Evolutionary conservation across 2,797 vertebrate genomes (phyloP), one percentile per base, ranked within the genome.

Genomic region (Myotis pilosus): DNA sequence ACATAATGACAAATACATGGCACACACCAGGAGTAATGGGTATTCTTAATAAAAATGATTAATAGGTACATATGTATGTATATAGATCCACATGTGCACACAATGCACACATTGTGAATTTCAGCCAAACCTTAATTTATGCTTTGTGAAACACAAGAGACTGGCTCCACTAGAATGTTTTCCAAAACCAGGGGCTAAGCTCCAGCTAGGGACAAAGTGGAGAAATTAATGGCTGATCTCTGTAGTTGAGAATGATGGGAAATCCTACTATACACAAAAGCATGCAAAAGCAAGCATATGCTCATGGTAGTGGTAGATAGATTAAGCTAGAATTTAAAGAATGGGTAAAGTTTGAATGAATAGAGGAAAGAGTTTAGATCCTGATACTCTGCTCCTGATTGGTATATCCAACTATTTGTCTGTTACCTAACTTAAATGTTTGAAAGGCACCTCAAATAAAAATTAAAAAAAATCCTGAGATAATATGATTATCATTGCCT

Each of bases 61-160:
- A 84, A 76, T 72, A 94, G 28, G 47, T 44, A 72, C 22, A 30
- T 55, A n/a, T 64, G 17, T 89, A 80, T 38, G 13, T 89, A 38
- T 13, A 72, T 57, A 44, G 44, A 51, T 28, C 23, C 44, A 76
- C 55, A 89, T 88, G 38, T 60, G 11, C 30, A 82, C 6, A 82
- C 8, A 36, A 38, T 53, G 13, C 30, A 82, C 10, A 86, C 11
- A 36, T 19, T 89, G 28, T 72, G 16, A 76, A 23, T 44, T 92
- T 83, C 68, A 57, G 71, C 28, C 62, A 49, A 28, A 82, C 10
- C 17, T 84, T 95, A 92, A 92, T 62, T 84, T 94, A 80, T 90
- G 15, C 30, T 95, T 91, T 90, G 36, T 92, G 74, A 94, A 95
- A 89, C n/a, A 53, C 11, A 66, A 53, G 66, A 93, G 33, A 72